Base-by-base conservation (phyloP, 2,797 vertebrate genomes). In the Botia almorhae region DNA sequence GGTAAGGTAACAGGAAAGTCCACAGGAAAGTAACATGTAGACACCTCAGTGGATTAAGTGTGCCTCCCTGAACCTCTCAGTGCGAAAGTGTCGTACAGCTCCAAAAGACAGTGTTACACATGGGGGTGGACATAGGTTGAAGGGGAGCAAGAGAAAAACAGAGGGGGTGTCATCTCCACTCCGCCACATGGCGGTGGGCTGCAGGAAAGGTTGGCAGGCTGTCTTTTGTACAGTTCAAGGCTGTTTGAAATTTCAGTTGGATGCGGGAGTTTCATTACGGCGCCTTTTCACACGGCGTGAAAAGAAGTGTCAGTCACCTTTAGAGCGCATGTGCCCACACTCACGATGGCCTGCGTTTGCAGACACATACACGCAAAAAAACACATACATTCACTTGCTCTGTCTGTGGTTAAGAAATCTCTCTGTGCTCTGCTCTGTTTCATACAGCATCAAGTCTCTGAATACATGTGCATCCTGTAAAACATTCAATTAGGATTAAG, bases 161-260 rank as follows among this genome's bases (percentile, higher is more conserved):
- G 56, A 81, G 29, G 65, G 26, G 51, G 23, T 74, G 55, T 69
- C 39, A 48, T 67, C 51, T 65, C 60, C 43, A 72, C 76, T 29
- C 65, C 56, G 55, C 74, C 74, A 61, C 79, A 70, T 83, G 51
- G 83, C 73, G 82, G 81, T 74, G 83, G 86, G 86, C 85, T 81
- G 23, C 73, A 82, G 69, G 63, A 76, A 69, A 82, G 81, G 80
- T 83, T 87, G 84, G 87, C 88, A 89, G 82, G 82, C 72, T 29
- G 83, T 85, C 78, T 67, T 87, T 85, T 90, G 87, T 90, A 85
- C 85, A 88, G 87, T 90, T 91, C 86, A 90, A 89, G 87, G 88
- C 83, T 84, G 86, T 85, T 89, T 50, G 76, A 89, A 85, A 88
- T 87, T 89, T 88, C 80, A 75, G 69, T 36, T 51, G 81, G 83